A percentile compares a stretch with the other conserved stretches of the same genome.
These are phyloP conservation scores for Ceuthmochares aereus DNA, from an alignment of 2,113 vertebrate species.

Conservation along the genomic window DNA sequence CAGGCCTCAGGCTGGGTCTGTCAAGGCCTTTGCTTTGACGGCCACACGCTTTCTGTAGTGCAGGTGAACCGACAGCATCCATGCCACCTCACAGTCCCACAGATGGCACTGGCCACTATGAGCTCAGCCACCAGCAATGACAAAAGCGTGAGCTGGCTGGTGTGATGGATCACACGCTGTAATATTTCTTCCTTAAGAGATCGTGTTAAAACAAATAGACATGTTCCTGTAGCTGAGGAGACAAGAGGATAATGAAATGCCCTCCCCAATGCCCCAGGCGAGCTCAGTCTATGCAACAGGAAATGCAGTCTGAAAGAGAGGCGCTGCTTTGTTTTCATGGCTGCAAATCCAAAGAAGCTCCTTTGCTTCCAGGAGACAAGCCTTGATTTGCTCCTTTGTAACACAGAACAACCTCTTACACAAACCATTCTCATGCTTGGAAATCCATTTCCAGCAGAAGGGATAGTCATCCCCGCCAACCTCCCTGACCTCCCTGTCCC, in stretches of 20 bases:
- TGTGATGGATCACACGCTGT: conserved; percentile 17
- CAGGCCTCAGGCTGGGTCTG: conserved; percentile 15
- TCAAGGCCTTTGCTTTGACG: background rate
- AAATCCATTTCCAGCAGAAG: background rate
- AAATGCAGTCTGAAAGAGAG: background rate
- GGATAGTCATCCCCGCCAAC: background rate
- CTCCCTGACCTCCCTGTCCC: background rate
- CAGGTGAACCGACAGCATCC: background rate
- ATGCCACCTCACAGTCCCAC: background rate
- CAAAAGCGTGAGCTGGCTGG: conserved; percentile 42
- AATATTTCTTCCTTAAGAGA: conserved; percentile 45
- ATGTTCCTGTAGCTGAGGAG: background rate
- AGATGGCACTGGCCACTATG: background rate
- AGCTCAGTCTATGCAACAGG: background rate
- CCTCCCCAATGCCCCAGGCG: background rate
- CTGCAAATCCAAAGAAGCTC: background rate
- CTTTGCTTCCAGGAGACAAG: background rate
- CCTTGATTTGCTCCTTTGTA: background rate
- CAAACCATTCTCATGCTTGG: background rate
- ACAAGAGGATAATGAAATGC: conserved; percentile 16
- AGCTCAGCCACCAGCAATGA: conserved; percentile 53
- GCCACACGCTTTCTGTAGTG: background rate
- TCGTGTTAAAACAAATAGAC: conserved; percentile 8
- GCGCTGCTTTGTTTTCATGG: background rate
- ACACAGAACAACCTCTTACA: background rate